Evolutionary conservation across 2,113 vertebrate species (phyloP), one percentile per base, ranked within the genome.

Genomic region (Riparia riparia): DNA sequence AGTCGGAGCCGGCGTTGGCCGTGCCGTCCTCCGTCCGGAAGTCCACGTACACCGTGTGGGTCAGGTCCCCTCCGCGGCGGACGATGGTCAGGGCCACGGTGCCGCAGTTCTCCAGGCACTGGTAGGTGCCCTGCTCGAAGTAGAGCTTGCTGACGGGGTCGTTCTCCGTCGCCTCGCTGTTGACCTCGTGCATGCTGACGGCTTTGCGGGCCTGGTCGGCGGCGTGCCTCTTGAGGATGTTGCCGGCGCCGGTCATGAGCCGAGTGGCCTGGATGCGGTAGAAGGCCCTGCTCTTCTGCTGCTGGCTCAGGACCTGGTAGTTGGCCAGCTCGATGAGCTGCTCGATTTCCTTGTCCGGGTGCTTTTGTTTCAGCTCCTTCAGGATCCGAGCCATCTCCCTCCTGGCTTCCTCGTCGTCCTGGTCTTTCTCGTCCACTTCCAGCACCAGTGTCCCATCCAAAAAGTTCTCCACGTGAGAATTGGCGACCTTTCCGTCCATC

Each of bases 61-160:
- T 98, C 66, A 99, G 92, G 96, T 99, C 98, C 0, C 99, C 99
- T 3, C 99, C 99, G 3, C 98, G 98, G 7, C 99, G 98, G 28
- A 99, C 82, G 20, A 99, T 97, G 28, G 98, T 99, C 41, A 99
- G 96, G 7, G 98, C 98, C 3, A 99, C 98, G 0, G 98, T 99
- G 32, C 99, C 99, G 9, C 99, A 99, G 98, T 99, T 99, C 97
- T 99, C 99, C 80, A 99, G 93, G 96, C 99, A 99, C 97, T 99
- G 99, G 84, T 99, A 99, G 28, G 98, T 97, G 19, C 97, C 97
- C 4, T 99, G 99, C 54, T 99, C 99, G 26, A 99, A 99, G 96
- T 98, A 99, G 58, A 99, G 95, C 81, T 98, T 99, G 70, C 98
- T 98, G 53, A 99, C 97, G 0, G 98, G 98, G 31, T 98, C 98